Conservation (phyloP, 2,888 invertebrate species). For the Griposia aprilina region DNA sequence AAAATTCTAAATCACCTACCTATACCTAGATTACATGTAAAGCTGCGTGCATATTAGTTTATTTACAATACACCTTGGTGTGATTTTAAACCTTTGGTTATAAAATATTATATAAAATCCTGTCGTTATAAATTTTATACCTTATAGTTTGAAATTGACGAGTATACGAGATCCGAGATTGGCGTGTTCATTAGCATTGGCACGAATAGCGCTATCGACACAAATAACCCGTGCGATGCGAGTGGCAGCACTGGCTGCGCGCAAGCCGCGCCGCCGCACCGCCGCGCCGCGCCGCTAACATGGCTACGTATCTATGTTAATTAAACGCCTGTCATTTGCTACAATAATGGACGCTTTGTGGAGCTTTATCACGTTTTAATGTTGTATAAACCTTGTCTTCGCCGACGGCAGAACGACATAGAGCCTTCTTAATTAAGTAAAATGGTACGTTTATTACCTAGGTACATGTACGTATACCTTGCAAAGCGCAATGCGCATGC, state of each 20-base stretch:
- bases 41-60: constrained; percentile 7
- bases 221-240: constrained; percentile 69
- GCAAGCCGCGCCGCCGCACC: constrained; percentile 40
- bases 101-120: constrained; percentile 49
- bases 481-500: constrained; percentile 12
- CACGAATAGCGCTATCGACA: constrained; percentile 81
- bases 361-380: constrained; percentile 58
- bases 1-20: not conserved
- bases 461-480: constrained; percentile 12
- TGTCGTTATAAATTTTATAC: constrained; percentile 69
- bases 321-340: constrained; percentile 73
- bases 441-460: constrained; percentile 35
- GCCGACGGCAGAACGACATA: constrained; percentile 35
- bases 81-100: constrained; percentile 37
- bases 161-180: constrained; percentile 79
- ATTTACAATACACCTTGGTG: constrained; percentile 12
- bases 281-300: constrained; percentile 72
- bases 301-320: constrained; percentile 69
- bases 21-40: not conserved
- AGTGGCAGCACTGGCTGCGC: constrained; percentile 43
- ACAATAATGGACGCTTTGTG: constrained; percentile 63
- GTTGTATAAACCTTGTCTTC: constrained; percentile 48
- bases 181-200: constrained; percentile 84
- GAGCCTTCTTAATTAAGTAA: constrained; percentile 58
- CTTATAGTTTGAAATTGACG: constrained; percentile 70